phyloP scores from a whole-genome alignment of 2,888 invertebrate genomes.

The Acanthosepion lycidas region DNA sequence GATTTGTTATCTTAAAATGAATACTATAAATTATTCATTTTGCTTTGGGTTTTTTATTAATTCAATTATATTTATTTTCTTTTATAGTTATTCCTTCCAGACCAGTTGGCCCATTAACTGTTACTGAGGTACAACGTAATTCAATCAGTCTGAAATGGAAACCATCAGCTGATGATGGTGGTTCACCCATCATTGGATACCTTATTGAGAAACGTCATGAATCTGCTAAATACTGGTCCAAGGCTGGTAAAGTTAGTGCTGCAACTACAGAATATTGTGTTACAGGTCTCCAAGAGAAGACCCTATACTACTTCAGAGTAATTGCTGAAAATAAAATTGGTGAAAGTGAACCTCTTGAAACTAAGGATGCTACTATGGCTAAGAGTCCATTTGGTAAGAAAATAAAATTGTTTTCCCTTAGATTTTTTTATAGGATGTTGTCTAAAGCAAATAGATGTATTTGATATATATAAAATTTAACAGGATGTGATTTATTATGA shows the following conservation, averaged over 20 bases:
- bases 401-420: constrained; percentile 50
- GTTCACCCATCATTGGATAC: constrained; percentile 59
- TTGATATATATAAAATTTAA: neutral
- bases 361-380: constrained; percentile 83
- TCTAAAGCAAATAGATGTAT: neutral
- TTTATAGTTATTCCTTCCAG: constrained; percentile 57
- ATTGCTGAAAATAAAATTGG: constrained; percentile 81
- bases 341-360: constrained; percentile 82
- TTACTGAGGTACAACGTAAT: constrained; percentile 55
- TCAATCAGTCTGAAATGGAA: constrained; percentile 57
- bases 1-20: no score
- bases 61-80: neutral
- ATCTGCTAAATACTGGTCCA: constrained; percentile 50
- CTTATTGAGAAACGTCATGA: constrained; percentile 56
- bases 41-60: neutral
- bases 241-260: constrained; percentile 49
- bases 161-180: constrained; percentile 58
- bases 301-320: constrained; percentile 64
- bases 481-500: no score
- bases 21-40: no score
- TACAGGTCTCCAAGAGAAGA: constrained; percentile 55
- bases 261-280: constrained; percentile 51
- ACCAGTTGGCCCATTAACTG: constrained; percentile 55
- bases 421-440: neutral
- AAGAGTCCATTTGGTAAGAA: constrained; percentile 84